Percentiles rank a stretch among this genome's conserved stretches.
Evolutionary conservation across 2,888 invertebrate species (phyloP).

Genomic region (Ceriagrion tenellum): DNA sequence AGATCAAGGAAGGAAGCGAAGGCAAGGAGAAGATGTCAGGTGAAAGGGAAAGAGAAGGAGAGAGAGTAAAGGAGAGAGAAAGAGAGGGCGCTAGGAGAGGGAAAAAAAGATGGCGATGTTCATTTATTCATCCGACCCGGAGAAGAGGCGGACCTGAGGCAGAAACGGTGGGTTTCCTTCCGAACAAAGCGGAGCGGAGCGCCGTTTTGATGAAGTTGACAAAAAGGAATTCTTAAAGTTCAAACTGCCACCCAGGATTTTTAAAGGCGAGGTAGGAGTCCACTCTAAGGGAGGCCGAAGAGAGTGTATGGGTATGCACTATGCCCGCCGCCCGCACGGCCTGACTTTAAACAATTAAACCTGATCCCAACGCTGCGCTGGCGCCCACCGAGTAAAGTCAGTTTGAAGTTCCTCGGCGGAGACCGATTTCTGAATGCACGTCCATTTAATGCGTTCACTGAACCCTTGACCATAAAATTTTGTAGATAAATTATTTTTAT

Average conservation of each 20-base stretch:
- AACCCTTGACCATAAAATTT: not conserved
- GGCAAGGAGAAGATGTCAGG: not conserved
- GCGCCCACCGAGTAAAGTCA: not conserved
- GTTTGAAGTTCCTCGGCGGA: not conserved
- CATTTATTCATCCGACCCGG: constrained; percentile 26
- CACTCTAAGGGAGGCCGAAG: not conserved
- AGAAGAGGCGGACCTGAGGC: not conserved
- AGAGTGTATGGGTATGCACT: not conserved
- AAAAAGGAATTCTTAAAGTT: constrained; percentile 15
- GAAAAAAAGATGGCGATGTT: not conserved
- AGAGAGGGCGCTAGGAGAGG: not conserved
- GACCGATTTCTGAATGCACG: not conserved
- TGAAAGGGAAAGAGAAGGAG: not conserved
- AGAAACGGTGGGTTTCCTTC: constrained; percentile 11
- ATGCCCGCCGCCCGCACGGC: not conserved
- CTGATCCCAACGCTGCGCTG: not conserved
- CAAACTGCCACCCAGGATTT: not conserved
- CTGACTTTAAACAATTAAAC: not conserved
- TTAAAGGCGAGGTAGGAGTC: not conserved
- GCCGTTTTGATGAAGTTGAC: constrained; percentile 8
- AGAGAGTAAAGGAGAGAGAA: not conserved
- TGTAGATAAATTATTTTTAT: too few relatives aligned
- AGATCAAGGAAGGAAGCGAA: constrained; percentile 21
- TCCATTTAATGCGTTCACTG: not conserved
- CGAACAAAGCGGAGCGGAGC: not conserved